phyloP scores from a whole-genome alignment of 2,888 invertebrate genomes.

The Dryobotodes eremita region DNA sequence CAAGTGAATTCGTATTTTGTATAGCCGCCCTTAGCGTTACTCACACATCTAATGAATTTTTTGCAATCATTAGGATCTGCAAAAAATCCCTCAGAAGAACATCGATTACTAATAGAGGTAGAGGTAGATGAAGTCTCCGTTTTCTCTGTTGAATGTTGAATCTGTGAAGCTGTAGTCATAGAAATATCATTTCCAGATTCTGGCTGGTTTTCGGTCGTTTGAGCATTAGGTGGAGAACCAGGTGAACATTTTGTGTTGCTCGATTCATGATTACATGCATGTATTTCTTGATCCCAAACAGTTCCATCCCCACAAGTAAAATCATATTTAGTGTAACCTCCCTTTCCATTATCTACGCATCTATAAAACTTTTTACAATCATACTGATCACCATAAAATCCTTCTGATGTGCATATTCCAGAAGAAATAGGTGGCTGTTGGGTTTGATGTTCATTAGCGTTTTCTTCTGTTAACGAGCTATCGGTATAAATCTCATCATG shows the following conservation, averaged over 20 bases:
- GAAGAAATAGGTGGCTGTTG: slow-evolving; percentile 60
- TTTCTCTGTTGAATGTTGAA: slow-evolving; percentile 48
- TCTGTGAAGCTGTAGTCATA: slow-evolving; percentile 53
- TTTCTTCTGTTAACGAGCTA: slow-evolving; percentile 49
- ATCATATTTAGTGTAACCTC: slow-evolving; percentile 92
- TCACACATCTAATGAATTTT: slow-evolving; percentile 94
- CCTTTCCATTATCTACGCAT: slow-evolving; percentile 92
- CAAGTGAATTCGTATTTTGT: slow-evolving; percentile 92
- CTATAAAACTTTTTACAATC: slow-evolving; percentile 94
- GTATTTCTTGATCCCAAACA: slow-evolving; percentile 91
- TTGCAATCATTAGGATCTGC: slow-evolving; percentile 92
- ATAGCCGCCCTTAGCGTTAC: slow-evolving; percentile 85
- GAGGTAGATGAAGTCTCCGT: slow-evolving; percentile 57
- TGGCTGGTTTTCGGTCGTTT: slow-evolving; percentile 35
- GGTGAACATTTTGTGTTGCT: slow-evolving; percentile 65
- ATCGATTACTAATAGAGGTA: slow-evolving; percentile 72
- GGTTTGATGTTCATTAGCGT: slow-evolving; percentile 50
- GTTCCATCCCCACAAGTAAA: slow-evolving; percentile 94
- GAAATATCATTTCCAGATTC: slow-evolving; percentile 21
- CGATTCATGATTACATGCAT: slow-evolving; percentile 90
- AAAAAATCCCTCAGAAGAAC: slow-evolving; percentile 93
- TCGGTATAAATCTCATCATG: slow-evolving; percentile 63
- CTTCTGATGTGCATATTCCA: slow-evolving; percentile 89
- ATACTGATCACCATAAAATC: slow-evolving; percentile 92
- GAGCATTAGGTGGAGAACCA: slow-evolving; percentile 7